A percentile compares a stretch with the other conserved stretches of the same genome.
Conservation (phyloP, 2,797 vertebrate genomes). For the Acanthurus lineatus region DNA sequence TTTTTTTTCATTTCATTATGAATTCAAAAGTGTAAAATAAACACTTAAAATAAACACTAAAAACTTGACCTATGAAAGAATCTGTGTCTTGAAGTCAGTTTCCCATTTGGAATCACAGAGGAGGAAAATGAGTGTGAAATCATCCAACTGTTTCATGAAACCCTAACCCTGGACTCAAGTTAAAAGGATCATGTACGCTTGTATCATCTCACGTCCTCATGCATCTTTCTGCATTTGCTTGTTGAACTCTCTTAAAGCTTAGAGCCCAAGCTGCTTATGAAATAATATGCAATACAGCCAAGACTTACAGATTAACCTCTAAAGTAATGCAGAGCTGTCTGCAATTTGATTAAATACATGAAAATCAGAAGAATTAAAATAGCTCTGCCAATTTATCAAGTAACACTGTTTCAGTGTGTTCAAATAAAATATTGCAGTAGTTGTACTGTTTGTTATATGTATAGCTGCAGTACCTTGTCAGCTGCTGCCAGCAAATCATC, state of each 20-base stretch:
- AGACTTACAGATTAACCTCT: neutral
- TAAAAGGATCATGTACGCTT: neutral
- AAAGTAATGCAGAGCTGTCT: neutral
- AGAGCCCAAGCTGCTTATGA: neutral
- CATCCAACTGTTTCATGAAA: slow-evolving; percentile 27
- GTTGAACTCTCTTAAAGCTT: neutral
- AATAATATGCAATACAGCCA: neutral
- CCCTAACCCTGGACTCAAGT: slow-evolving; percentile 1
- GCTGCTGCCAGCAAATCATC: slow-evolving; percentile 95
- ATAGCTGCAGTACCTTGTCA: slow-evolving; percentile 87
- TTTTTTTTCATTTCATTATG: neutral
- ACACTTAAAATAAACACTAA: too few species aligned
- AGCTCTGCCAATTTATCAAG: too few species aligned
- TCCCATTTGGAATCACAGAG: slow-evolving; percentile 19
- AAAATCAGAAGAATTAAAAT: too few species aligned
- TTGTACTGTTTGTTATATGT: too few species aligned
- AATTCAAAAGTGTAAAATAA: neutral
- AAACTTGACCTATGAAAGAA: slow-evolving; percentile 3
- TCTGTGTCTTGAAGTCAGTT: slow-evolving; percentile 14
- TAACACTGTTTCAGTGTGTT: too few species aligned
- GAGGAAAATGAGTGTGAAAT: slow-evolving; percentile 33
- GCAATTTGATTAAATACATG: too few species aligned
- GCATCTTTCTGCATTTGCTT: neutral
- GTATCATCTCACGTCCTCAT: neutral
- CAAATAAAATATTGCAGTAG: too few species aligned